Evolutionary conservation across 2,113 vertebrate genomes (phyloP).

Genomic region (Felis chaus): DNA sequence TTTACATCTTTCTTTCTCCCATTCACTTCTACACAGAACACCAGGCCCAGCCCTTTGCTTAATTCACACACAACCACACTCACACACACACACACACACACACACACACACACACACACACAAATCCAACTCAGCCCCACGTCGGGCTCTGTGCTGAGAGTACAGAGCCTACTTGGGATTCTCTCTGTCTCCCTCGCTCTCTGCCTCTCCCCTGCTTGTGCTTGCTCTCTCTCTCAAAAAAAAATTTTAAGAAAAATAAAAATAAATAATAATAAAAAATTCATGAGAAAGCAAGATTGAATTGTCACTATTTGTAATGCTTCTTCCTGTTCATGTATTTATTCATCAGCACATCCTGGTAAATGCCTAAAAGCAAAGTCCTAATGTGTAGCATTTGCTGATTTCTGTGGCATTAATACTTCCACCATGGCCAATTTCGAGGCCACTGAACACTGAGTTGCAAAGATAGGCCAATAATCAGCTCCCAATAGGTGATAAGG

Average conservation of each 20-base stretch:
- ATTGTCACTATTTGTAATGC: not conserved
- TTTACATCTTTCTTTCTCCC: not conserved
- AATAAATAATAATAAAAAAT: not conserved
- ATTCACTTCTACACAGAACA: not conserved
- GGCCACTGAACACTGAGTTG: not conserved
- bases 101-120: not conserved
- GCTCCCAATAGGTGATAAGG: not conserved
- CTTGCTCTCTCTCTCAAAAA: too few species aligned
- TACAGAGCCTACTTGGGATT: too few species aligned
- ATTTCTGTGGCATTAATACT: not conserved
- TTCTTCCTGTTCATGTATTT: not conserved
- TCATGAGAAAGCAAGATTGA: not conserved
- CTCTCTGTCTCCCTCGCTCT: too few species aligned
- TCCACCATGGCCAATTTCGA: not conserved
- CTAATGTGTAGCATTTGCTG: not conserved
- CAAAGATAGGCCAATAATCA: not conserved
- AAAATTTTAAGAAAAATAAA: too few species aligned
- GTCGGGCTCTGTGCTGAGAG: too few species aligned
- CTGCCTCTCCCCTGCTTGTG: too few species aligned
- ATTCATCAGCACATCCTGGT: not conserved
- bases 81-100: not conserved
- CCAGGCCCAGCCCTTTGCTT: not conserved
- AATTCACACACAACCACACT: not conserved
- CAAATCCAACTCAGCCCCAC: not conserved
- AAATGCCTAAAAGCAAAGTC: slow-evolving; percentile 12